Conservation (phyloP, 2,113 vertebrate species). For the Syngnathus typhle region DNA sequence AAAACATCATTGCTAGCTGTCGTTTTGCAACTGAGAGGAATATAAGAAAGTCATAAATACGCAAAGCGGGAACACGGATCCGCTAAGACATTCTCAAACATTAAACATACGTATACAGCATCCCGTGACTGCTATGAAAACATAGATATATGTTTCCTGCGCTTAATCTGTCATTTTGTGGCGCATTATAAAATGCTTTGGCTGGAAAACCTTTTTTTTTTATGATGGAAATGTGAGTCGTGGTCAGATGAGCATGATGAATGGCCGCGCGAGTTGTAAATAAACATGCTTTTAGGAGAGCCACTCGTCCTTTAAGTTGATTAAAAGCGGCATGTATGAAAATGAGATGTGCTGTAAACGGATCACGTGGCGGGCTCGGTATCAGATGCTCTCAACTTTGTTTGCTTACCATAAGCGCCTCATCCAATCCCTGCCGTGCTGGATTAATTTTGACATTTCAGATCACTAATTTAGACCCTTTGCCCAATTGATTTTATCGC, state of each 20-base stretch:
- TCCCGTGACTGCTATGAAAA: not conserved
- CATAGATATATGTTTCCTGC: not conserved
- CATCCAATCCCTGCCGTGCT: conserved; percentile 4
- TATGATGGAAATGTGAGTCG: not conserved
- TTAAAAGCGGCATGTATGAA: conserved; percentile 53
- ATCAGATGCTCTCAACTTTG: conserved; percentile 27
- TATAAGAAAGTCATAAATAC: not conserved
- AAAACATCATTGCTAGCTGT: not conserved
- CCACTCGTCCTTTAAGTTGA: conserved; percentile 44
- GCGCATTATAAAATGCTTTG: not conserved
- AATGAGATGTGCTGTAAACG: conserved; percentile 41
- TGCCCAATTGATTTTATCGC: conserved; percentile 17
- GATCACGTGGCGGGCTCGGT: conserved; percentile 21
- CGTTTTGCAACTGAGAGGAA: not conserved
- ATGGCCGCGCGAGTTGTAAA: conserved; percentile 36
- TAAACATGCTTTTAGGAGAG: conserved; percentile 46
- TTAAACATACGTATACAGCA: not conserved
- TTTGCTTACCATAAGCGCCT: conserved; percentile 22
- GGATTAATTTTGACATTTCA: conserved; percentile 26
- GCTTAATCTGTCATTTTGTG: not conserved
- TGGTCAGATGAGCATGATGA: not conserved
- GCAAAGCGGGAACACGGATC: not conserved
- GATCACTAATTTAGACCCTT: conserved; percentile 6
- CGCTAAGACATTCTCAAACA: not conserved
- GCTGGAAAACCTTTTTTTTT: not conserved